Conservation (phyloP, 1,140 invertebrate genomes). For the Trichonephila inaurata region DNA sequence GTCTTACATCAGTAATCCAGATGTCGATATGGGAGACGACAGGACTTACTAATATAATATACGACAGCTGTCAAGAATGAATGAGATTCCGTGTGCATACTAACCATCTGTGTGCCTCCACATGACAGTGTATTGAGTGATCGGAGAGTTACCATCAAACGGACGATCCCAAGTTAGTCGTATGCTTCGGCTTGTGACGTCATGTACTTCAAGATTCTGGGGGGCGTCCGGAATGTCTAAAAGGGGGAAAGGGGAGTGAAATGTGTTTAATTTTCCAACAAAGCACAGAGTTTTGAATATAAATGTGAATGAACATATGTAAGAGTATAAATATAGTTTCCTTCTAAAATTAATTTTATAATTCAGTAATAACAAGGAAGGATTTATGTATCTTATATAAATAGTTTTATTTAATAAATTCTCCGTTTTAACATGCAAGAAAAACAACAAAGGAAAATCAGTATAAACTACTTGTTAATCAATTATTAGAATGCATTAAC, state of each 20-base stretch:
- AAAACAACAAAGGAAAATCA: too few relatives aligned
- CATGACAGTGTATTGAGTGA: constrained; percentile 77
- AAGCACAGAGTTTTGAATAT: too few relatives aligned
- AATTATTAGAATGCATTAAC: too few relatives aligned
- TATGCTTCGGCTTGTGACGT: constrained; percentile 75
- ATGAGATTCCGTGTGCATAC: constrained; percentile 53
- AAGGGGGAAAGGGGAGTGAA: too few relatives aligned
- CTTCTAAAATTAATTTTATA: too few relatives aligned
- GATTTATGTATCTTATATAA: too few relatives aligned
- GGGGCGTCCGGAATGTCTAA: constrained; percentile 78
- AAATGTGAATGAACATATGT: background rate
- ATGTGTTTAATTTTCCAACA: background rate
- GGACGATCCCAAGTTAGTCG: constrained; percentile 77
- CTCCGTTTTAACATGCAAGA: too few relatives aligned
- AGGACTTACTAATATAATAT: constrained; percentile 18
- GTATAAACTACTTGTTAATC: too few relatives aligned
- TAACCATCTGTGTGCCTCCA: constrained; percentile 69
- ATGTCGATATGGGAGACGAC: constrained; percentile 36
- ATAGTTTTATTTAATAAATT: too few relatives aligned
- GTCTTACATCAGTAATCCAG: constrained; percentile 33
- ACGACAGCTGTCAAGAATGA: constrained; percentile 22
- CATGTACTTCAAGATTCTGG: constrained; percentile 76
- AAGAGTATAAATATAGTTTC: too few relatives aligned
- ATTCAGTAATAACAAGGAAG: too few relatives aligned
- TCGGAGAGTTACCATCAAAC: constrained; percentile 78